These are phyloP conservation scores for Spheniscus mendiculus DNA, from an alignment of 2,113 vertebrate species.

Conservation along the genomic window DNA sequence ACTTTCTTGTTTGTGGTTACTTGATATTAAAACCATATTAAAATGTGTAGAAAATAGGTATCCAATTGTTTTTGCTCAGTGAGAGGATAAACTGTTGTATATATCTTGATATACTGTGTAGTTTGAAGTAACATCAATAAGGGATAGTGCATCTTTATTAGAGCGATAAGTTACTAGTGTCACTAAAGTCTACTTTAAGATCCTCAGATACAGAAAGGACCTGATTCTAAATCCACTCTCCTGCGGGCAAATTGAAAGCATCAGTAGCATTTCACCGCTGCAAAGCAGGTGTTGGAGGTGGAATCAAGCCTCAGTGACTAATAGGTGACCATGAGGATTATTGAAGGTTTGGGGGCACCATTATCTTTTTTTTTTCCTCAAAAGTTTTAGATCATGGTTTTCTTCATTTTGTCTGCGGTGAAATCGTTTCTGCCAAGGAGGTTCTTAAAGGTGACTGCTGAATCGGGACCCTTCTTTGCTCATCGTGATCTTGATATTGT, in stretches of 20 bases:
- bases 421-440: conserved; percentile 18
- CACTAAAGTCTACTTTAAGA: conserved; percentile 62
- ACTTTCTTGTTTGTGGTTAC: conserved; percentile 78
- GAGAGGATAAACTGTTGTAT: conserved; percentile 73
- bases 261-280: not conserved
- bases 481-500: conserved; percentile 25
- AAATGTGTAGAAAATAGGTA: conserved; percentile 76
- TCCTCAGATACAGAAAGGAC: conserved; percentile 30
- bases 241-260: not conserved
- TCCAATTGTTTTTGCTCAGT: conserved; percentile 73
- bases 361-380: conserved; percentile 23
- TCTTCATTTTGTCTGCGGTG: not conserved
- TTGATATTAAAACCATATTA: conserved; percentile 73
- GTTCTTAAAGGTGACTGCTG: conserved; percentile 51
- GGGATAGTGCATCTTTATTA: conserved; percentile 74
- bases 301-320: conserved; percentile 6
- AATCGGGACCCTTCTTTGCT: conserved; percentile 26
- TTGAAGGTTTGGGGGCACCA: conserved; percentile 51
- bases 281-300: not conserved
- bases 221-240: not conserved
- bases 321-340: not conserved
- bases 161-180: conserved; percentile 61
- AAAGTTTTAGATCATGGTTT: not conserved
- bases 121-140: conserved; percentile 69
- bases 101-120: conserved; percentile 74